Percentiles rank a stretch among this genome's conserved stretches.
phyloP scores from a whole-genome alignment of 2,888 invertebrate genomes.

The Plebejus anna region DNA sequence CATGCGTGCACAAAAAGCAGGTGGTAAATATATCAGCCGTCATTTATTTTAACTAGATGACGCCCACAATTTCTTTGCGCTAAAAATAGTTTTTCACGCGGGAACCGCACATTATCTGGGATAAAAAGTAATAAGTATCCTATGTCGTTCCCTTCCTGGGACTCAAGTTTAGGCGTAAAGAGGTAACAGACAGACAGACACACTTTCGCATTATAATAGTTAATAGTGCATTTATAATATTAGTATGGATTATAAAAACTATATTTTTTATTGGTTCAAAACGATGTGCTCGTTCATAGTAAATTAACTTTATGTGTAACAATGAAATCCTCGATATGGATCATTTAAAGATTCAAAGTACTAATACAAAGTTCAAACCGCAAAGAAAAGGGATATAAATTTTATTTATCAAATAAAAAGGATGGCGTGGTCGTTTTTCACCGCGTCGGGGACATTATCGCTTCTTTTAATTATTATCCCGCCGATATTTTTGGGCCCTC shows the following conservation, averaged over 20 bases:
- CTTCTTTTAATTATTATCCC: constrained; percentile 79
- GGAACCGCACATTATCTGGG: too few species aligned
- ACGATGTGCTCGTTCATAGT: not conserved
- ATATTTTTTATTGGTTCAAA: not conserved
- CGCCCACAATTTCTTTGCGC: too few species aligned
- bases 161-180: too few species aligned
- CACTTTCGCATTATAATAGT: too few species aligned
- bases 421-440: constrained; percentile 77
- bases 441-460: constrained; percentile 75
- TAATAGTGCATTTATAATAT: too few species aligned
- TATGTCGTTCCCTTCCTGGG: too few species aligned
- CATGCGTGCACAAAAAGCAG: not conserved
- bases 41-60: not conserved
- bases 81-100: too few species aligned
- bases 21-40: not conserved
- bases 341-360: constrained; percentile 29
- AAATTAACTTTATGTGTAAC: not conserved
- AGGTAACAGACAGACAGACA: too few species aligned
- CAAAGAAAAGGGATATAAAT: constrained; percentile 70
- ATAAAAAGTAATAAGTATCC: too few species aligned
- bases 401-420: constrained; percentile 81
- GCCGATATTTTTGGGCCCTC: constrained; percentile 67
- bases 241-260: too few species aligned
- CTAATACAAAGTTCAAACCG: constrained; percentile 56
- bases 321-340: not conserved